Conservation (phyloP, 2,113 vertebrate species). For the Aegypius monachus region DNA sequence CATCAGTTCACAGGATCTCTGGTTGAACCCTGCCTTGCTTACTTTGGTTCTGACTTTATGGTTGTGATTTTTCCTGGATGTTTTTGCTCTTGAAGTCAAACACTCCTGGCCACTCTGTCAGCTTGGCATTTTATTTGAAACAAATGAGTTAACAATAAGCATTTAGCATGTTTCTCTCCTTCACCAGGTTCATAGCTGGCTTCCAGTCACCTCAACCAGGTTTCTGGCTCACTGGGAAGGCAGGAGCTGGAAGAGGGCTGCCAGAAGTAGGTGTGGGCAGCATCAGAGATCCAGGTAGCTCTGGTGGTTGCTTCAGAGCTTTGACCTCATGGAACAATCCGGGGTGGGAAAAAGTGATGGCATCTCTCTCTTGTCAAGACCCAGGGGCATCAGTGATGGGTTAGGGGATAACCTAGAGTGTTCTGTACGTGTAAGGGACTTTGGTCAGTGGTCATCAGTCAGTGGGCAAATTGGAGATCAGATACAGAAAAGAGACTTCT, state of each 20-base stretch:
- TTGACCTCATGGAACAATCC: not conserved
- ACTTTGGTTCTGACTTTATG: not conserved
- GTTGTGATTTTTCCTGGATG: not conserved
- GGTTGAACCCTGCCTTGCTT: not conserved
- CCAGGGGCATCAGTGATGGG: not conserved
- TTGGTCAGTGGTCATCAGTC: not conserved
- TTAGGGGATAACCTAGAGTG: not conserved
- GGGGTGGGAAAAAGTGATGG: not conserved
- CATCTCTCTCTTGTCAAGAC: not conserved
- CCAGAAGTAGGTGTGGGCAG: not conserved
- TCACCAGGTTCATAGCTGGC: not conserved
- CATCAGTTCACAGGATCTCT: not conserved
- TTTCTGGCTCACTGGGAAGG: not conserved
- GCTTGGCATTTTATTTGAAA: not conserved
- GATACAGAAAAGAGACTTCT: not conserved
- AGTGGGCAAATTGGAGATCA: not conserved
- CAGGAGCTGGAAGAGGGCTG: not conserved
- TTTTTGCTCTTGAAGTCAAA: not conserved
- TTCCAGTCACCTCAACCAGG: not conserved
- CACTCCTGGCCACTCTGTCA: not conserved
- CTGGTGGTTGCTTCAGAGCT: not conserved
- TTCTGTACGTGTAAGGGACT: not conserved
- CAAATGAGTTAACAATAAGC: not conserved
- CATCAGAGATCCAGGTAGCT: not conserved
- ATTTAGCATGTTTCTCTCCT: not conserved